A percentile compares a stretch with the other conserved stretches of the same genome.
phyloP scores from a whole-genome alignment of 2,888 invertebrate genomes.

The Escarpia spicata region DNA sequence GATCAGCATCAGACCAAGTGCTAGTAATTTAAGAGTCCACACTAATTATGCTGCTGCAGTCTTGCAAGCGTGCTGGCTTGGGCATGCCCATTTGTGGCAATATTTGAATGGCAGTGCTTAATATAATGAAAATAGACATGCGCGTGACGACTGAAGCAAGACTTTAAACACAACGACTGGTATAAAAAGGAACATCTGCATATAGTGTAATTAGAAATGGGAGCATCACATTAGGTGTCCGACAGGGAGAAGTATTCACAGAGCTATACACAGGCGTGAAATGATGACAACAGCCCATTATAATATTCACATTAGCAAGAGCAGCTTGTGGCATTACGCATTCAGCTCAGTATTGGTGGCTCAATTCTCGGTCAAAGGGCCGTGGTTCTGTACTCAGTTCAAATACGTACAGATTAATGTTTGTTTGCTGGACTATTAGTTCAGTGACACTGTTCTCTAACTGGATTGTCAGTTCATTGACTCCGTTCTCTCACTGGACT shows the following conservation, averaged over 20 bases:
- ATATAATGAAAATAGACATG: background rate
- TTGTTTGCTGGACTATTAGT: no score
- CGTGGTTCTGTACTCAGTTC: background rate
- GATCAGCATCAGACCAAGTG: background rate
- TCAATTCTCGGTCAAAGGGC: background rate
- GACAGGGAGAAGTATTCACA: no score
- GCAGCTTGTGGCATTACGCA: background rate
- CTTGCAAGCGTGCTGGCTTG: background rate
- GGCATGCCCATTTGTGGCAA: background rate
- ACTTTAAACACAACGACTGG: background rate
- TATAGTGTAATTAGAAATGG: conserved; percentile 1
- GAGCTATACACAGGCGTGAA: background rate
- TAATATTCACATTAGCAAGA: conserved; percentile 1
- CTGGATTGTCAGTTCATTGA: no score
- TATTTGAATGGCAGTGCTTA: background rate
- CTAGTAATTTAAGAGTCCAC: background rate
- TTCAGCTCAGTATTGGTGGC: background rate
- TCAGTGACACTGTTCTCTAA: no score
- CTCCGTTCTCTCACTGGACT: no score
- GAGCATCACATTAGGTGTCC: background rate
- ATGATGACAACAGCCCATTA: background rate
- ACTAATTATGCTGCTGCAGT: background rate
- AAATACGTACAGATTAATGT: no score
- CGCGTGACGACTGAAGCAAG: background rate
- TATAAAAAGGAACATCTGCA: background rate